Conservation (phyloP, 1,140 invertebrate genomes). For the Kradibia gibbosae region DNA sequence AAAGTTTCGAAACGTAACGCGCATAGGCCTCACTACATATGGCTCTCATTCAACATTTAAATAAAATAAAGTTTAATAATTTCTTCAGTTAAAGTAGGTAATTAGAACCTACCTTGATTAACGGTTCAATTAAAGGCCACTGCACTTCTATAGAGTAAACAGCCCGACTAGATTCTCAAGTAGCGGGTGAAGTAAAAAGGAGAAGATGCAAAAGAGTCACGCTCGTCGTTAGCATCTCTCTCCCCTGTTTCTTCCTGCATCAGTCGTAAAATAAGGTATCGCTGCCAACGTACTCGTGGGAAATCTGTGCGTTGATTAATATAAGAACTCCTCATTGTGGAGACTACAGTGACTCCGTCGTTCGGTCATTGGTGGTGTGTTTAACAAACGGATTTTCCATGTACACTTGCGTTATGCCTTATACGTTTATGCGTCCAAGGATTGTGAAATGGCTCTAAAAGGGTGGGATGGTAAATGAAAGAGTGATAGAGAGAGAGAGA, state of each 20-base stretch:
- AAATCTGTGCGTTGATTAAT: slow-evolving; percentile 55
- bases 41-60: no score
- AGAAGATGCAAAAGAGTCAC: slow-evolving; percentile 25
- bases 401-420: not conserved
- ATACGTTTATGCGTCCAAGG: not conserved
- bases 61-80: not conserved
- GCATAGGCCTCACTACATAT: no score
- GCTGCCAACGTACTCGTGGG: slow-evolving; percentile 52
- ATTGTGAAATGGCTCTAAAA: not conserved
- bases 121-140: not conserved
- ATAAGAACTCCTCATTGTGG: slow-evolving; percentile 50
- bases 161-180: slow-evolving; percentile 14
- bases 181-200: slow-evolving; percentile 10
- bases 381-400: slow-evolving; percentile 46
- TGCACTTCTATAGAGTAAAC: not conserved
- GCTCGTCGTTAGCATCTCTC: slow-evolving; percentile 1
- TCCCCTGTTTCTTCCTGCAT: not conserved
- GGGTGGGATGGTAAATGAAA: not conserved
- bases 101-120: not conserved
- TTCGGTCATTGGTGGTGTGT: slow-evolving; percentile 39
- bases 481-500: not conserved
- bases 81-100: not conserved
- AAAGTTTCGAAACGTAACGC: no score
- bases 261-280: not conserved
- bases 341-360: slow-evolving; percentile 31